phyloP scores from a whole-genome alignment of 1,140 invertebrate species.

The Drosophila azteca region DNA sequence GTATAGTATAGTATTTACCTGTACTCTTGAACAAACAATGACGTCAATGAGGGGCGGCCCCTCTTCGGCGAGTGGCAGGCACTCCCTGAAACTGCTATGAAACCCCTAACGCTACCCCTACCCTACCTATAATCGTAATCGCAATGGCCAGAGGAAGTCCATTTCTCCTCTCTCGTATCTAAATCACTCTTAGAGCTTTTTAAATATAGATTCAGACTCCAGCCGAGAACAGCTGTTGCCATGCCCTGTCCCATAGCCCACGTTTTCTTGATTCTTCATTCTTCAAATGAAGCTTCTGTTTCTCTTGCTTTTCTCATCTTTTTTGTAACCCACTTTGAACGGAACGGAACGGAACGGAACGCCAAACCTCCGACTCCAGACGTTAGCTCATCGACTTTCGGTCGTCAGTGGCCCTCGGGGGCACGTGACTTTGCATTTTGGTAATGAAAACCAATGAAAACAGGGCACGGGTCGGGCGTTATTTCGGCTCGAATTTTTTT shows the following conservation, averaged over 20 bases:
- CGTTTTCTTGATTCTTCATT: too few relatives aligned
- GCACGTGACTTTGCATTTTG: conserved; percentile 70
- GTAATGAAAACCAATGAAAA: conserved; percentile 41
- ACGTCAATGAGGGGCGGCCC: conserved; percentile 47
- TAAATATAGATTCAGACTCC: conserved; percentile 53
- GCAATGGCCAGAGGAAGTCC: not conserved
- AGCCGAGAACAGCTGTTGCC: conserved; percentile 46
- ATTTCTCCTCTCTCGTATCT: not conserved
- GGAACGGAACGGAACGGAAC: not conserved
- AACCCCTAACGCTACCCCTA: not conserved
- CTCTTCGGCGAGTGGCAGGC: conserved; percentile 18
- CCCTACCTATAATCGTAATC: not conserved
- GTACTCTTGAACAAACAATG: conserved; percentile 61
- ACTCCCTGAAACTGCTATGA: conserved; percentile 8
- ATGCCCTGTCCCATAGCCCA: not conserved
- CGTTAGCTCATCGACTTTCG: conserved; percentile 56
- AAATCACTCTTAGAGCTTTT: conserved; percentile 7
- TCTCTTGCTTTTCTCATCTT: conserved; percentile 1
- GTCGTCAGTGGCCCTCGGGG: conserved; percentile 39
- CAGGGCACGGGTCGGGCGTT: not conserved
- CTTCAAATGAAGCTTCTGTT: conserved; percentile 58
- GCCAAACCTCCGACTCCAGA: conserved; percentile 23
- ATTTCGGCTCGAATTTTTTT: conserved; percentile 48
- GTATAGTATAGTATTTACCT: conserved; percentile 12
- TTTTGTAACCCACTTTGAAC: conserved; percentile 49